phyloP scores from a whole-genome alignment of 2,113 vertebrate species.

The Semnornis frantzii region DNA sequence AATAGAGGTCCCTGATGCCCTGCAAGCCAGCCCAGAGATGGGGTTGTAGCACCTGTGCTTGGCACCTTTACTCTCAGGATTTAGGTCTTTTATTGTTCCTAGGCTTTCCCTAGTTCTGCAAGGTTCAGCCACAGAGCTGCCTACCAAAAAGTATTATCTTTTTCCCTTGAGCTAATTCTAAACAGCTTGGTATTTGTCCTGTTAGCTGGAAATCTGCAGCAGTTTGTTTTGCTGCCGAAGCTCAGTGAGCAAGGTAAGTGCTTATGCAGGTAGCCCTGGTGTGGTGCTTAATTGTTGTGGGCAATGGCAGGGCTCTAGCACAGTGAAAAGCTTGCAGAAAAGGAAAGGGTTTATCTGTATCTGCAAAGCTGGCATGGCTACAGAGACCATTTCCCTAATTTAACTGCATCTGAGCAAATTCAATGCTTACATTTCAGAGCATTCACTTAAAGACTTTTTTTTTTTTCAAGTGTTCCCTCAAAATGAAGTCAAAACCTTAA shows the following conservation, averaged over 20 bases:
- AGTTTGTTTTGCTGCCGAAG: not conserved
- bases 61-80: not conserved
- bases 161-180: not conserved
- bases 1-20: not conserved
- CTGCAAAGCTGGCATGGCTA: not conserved
- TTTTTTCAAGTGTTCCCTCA: not conserved
- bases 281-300: not conserved
- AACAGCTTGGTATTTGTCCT: not conserved
- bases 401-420: not conserved
- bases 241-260: not conserved
- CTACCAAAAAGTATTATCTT: not conserved
- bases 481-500: not conserved
- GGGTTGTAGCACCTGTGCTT: not conserved
- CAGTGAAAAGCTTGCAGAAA: not conserved
- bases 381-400: not conserved
- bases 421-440: not conserved
- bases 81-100: not conserved
- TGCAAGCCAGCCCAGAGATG: fast-evolving
- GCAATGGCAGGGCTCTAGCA: not conserved
- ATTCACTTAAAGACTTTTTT: not conserved
- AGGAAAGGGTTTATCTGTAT: not conserved
- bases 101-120: not conserved
- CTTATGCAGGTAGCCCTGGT: not conserved
- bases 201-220: not conserved
- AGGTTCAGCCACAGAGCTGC: not conserved